A percentile compares a stretch with the other conserved stretches of the same genome.
Conservation (phyloP, 2,888 invertebrate genomes). For the Eilema depressum region DNA sequence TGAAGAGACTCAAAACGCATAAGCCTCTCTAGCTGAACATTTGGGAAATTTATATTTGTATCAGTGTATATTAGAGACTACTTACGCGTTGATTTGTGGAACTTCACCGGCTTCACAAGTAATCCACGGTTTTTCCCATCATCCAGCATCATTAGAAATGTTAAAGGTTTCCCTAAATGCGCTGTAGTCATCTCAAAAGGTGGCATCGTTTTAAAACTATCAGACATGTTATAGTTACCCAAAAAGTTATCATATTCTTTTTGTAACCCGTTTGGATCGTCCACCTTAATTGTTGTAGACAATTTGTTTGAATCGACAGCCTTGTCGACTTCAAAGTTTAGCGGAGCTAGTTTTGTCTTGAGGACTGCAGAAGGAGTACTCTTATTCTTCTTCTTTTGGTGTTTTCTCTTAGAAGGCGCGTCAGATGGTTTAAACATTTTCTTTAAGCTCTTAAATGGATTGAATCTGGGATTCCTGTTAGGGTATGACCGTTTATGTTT, state of each 20-base stretch:
- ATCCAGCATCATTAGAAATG: conserved; percentile 7
- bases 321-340: background rate
- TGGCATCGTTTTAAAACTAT: background rate
- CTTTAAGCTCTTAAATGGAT: conserved; percentile 64
- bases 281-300: background rate
- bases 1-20: too few species aligned
- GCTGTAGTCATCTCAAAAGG: background rate
- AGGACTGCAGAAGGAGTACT: background rate
- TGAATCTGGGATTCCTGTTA: conserved; percentile 57
- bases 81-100: conserved; percentile 14
- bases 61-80: background rate
- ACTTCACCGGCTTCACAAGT: background rate
- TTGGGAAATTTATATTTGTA: background rate
- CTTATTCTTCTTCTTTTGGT: background rate
- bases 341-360: background rate
- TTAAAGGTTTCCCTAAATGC: background rate
- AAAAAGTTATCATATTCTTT: background rate
- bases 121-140: background rate
- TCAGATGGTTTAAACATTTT: conserved; percentile 52
- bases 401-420: conserved; percentile 1
- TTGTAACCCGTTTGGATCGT: background rate
- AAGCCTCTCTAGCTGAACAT: background rate
- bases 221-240: background rate
- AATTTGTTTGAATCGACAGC: background rate
- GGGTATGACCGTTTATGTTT: conserved; percentile 27